Evolutionary conservation across 1,140 invertebrate genomes (phyloP).

Genomic region (Branchinecta lynchi): DNA sequence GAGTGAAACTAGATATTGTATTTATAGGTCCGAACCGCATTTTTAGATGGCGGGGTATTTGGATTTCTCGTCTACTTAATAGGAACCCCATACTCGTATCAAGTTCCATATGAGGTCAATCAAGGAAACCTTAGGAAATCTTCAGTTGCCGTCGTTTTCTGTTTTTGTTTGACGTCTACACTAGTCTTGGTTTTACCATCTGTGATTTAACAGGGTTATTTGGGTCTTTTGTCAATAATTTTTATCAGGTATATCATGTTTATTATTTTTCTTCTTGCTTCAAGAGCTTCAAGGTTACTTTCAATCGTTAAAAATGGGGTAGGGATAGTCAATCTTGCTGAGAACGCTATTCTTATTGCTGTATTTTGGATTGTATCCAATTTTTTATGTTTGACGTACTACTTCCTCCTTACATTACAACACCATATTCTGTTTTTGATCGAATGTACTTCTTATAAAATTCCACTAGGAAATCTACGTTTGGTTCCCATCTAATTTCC

Average conservation of each 20-base stretch:
- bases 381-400: neutral
- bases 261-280: neutral
- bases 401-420: neutral
- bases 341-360: constrained; percentile 1
- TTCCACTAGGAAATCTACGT: neutral
- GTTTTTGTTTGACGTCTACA: neutral
- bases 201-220: neutral
- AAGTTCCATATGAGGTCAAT: too few relatives aligned
- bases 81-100: too few relatives aligned
- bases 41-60: too few relatives aligned
- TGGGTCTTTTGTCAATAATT: neutral
- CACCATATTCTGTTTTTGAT: neutral
- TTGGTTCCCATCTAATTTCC: neutral
- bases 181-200: neutral
- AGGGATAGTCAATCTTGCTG: neutral
- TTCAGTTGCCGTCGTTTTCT: neutral
- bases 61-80: too few relatives aligned
- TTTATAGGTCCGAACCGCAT: too few relatives aligned
- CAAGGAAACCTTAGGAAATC: too few relatives aligned
- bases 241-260: neutral
- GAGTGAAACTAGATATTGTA: too few relatives aligned
- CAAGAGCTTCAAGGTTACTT: neutral
- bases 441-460: neutral
- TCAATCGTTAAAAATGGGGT: neutral
- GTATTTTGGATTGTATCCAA: constrained; percentile 6